Base-by-base conservation (phyloP, 23 tunicate species). In the Diplosoma virens region DNA sequence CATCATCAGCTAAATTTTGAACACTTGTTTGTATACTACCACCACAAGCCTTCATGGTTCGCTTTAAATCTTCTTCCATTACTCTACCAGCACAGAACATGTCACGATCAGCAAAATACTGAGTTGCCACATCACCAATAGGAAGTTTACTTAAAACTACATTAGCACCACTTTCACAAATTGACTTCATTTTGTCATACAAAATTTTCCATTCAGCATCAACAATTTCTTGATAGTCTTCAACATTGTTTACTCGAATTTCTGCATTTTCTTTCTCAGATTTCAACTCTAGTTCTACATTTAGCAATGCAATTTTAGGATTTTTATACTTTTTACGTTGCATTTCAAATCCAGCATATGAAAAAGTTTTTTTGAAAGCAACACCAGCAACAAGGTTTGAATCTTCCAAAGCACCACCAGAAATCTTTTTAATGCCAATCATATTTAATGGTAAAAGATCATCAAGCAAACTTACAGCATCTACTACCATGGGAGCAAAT, bases 31-130 rank as follows among this genome's bases (percentile, higher is more conserved):
- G 97, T 25, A 92, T 92, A 58, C 79, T 79, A 11, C 90, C 94
- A 4, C 99, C 94, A 67, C 95, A 94, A 31, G 99, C 94, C 86
- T 83, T 94, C 99, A 94, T 94, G 59, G 99, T 94, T 72, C 99
- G 64, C 30, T 94, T 87, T 24, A 94, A 33, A 75, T 94, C 99
- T 59, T 73, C 87, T 73, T 87, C 76, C 0, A 83, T 67, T n/a
- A 94, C 99, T 69, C 99, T 56, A 9, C 99, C 99, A 70, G 99
- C 99, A 81, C 99, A 94, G 41, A 94, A 94, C 95, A 88, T 94
- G 55, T 87, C 99, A 23, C 95, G 86, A 47, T 94, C 99, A 45
- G 99, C 99, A 59, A 94, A 94, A 80, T 83, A 94, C 50, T 94
- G 99, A 22, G 99, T 94, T 21, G 99, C 99, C 7, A 94, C 99